Percentiles rank a stretch among this genome's conserved stretches.
phyloP scores from a whole-genome alignment of 2,113 vertebrate species.

The Antechinus stuartii region DNA sequence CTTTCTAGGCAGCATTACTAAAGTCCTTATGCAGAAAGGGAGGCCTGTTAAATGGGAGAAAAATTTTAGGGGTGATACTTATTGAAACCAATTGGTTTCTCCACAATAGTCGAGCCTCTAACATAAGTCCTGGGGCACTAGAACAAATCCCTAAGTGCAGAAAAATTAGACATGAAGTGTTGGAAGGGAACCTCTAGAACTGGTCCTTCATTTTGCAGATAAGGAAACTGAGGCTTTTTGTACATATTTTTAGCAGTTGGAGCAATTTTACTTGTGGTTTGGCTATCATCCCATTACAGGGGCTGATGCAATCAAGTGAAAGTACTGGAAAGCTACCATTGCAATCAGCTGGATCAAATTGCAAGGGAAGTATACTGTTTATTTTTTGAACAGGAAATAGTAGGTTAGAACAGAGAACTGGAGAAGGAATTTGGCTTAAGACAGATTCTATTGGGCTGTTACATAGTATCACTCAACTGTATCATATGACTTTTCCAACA shows the following conservation, averaged over 20 bases:
- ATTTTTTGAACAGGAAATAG: conserved; percentile 42
- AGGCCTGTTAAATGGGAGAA: not conserved
- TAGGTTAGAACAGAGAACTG: conserved; percentile 22
- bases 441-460: not conserved
- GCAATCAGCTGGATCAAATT: conserved; percentile 35
- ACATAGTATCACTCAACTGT: conserved; percentile 20
- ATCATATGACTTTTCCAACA: conserved; percentile 39
- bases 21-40: not conserved
- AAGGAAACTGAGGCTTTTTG: not conserved
- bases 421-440: conserved; percentile 10
- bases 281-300: not conserved
- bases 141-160: not conserved
- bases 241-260: not conserved
- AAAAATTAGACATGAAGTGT: not conserved
- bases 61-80: conserved; percentile 16
- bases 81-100: not conserved
- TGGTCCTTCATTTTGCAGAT: not conserved
- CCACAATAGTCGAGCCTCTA: not conserved
- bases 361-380: conserved; percentile 1
- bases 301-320: conserved; percentile 66
- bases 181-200: not conserved
- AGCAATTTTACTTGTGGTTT: conserved; percentile 10
- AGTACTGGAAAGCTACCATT: not conserved
- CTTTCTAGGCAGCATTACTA: not conserved
- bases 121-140: not conserved